Conservation (phyloP, 2,113 vertebrate species). For the Alectura lathami region DNA sequence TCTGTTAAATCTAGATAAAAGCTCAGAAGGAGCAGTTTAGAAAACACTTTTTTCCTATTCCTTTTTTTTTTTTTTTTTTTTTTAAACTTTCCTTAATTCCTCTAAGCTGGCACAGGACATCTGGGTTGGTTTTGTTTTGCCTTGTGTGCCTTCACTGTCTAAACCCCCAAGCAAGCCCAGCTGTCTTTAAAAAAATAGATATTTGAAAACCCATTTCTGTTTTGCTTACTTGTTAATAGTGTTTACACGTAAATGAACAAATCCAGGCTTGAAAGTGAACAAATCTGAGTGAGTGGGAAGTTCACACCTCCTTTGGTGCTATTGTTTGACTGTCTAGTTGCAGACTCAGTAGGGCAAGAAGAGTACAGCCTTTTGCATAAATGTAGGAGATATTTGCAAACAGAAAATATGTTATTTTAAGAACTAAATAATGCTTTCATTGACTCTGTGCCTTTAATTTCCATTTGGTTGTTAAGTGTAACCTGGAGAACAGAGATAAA, state of each 20-base stretch:
- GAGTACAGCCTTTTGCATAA: not conserved
- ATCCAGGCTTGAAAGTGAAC: constrained; percentile 22
- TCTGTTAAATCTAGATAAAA: constrained; percentile 57
- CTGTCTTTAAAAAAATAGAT: not conserved
- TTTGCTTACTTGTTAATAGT: constrained; percentile 16
- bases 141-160: not conserved
- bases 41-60: constrained; percentile 35
- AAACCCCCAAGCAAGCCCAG: constrained; percentile 32
- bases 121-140: constrained; percentile 21
- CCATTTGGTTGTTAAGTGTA: not conserved
- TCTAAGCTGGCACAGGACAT: constrained; percentile 7
- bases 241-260: constrained; percentile 60
- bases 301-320: constrained; percentile 6
- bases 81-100: not conserved
- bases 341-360: not conserved
- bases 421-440: not conserved
- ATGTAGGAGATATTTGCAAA: not conserved
- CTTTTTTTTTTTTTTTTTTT: not conserved
- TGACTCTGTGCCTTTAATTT: not conserved
- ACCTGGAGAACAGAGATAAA: not conserved
- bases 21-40: constrained; percentile 38
- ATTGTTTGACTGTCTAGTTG: constrained; percentile 25
- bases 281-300: not conserved
- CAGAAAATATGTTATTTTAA: not conserved
- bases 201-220: not conserved